Conservation (phyloP, 1,140 invertebrate species). For the Zaprionus nigranus region DNA sequence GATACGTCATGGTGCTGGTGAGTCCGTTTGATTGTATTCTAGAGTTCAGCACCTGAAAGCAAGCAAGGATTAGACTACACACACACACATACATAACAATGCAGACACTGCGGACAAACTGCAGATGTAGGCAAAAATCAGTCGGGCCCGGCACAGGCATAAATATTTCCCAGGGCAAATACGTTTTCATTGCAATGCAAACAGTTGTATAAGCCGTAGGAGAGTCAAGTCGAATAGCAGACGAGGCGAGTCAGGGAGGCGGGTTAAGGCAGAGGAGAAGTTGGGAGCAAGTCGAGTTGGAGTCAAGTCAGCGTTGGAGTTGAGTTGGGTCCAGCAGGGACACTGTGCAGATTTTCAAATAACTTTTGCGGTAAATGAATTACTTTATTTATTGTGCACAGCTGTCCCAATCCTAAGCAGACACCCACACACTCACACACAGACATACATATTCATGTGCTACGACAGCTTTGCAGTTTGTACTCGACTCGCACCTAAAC, state of each 20-base stretch:
- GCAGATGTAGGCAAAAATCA: conserved; percentile 56
- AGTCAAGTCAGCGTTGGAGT: conserved; percentile 14
- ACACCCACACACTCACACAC: conserved; percentile 23
- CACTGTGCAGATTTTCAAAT: conserved; percentile 74
- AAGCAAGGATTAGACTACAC: conserved; percentile 46
- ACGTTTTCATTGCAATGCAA: conserved; percentile 75
- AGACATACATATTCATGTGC: neutral
- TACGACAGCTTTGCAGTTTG: conserved; percentile 36
- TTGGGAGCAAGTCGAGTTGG: neutral
- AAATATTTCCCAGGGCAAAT: conserved; percentile 77
- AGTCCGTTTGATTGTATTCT: conserved; percentile 87
- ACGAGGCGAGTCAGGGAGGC: conserved; percentile 5
- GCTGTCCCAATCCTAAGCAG: conserved; percentile 50
- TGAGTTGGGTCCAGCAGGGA: neutral
- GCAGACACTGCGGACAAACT: conserved; percentile 17
- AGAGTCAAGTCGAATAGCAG: neutral
- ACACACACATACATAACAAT: neutral
- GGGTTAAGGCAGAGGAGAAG: too few relatives aligned
- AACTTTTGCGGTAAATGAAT: conserved; percentile 81
- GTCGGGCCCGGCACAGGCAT: conserved; percentile 39
- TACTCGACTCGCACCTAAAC: conserved; percentile 44
- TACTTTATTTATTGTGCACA: conserved; percentile 80
- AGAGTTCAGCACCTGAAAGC: conserved; percentile 85
- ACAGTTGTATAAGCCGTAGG: conserved; percentile 47
- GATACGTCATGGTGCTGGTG: conserved; percentile 89